Conservation (phyloP, 2,113 vertebrate genomes). For the Fregetta grallaria region DNA sequence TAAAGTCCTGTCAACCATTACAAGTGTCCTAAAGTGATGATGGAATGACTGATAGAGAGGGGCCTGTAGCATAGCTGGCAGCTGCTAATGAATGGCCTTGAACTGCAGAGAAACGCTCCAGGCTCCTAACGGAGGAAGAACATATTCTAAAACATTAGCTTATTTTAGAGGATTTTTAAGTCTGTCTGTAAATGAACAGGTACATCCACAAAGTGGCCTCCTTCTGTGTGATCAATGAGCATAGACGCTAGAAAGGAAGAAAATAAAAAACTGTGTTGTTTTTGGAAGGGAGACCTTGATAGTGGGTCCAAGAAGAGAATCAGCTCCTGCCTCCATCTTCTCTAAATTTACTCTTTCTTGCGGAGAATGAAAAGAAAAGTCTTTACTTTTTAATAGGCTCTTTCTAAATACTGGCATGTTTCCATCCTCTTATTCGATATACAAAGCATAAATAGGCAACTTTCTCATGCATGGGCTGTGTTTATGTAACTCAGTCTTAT, state of each 20-base stretch:
- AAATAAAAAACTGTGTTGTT: neutral
- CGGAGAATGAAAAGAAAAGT: neutral
- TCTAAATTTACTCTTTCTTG: neutral
- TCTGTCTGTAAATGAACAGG: neutral
- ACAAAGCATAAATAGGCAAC: neutral
- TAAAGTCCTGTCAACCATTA: neutral
- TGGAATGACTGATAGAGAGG: constrained; percentile 23
- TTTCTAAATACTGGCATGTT: neutral
- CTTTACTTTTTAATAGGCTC: neutral
- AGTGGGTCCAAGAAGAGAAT: neutral
- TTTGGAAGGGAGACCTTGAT: neutral
- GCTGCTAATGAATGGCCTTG: neutral
- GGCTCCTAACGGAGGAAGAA: neutral
- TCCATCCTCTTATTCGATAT: neutral
- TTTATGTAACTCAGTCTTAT: neutral
- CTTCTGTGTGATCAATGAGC: neutral
- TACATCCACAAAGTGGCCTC: neutral
- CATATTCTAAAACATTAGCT: neutral
- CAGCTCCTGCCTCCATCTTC: neutral
- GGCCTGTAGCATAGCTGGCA: neutral
- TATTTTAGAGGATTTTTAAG: neutral
- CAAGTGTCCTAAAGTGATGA: constrained; percentile 2
- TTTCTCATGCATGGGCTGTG: neutral
- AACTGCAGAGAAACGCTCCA: neutral
- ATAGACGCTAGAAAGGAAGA: neutral